phyloP scores from a whole-genome alignment of 2,113 vertebrate genomes.

The Myodes glareolus region DNA sequence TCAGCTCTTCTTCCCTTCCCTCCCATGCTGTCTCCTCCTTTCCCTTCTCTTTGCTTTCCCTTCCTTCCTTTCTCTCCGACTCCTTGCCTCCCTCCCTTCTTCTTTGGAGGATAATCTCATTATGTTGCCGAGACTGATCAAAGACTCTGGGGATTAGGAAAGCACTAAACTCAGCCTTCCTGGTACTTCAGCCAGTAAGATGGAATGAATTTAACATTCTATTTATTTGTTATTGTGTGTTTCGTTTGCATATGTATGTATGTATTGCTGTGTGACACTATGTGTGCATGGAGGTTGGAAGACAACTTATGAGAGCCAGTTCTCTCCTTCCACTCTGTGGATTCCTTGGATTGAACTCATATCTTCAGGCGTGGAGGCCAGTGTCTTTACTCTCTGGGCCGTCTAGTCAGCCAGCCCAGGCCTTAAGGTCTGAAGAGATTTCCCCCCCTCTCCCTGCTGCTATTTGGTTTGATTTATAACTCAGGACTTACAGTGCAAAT shows the following conservation, averaged over 20 bases:
- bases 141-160: not conserved
- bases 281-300: not conserved
- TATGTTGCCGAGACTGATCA: not conserved
- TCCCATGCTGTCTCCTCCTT: not conserved
- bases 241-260: not conserved
- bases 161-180: not conserved
- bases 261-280: not conserved
- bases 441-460: not conserved
- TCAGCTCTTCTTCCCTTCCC: not conserved
- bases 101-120: not conserved
- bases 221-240: not conserved
- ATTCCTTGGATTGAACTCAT: not conserved
- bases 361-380: not conserved
- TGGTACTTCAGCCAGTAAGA: not conserved
- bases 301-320: too few relatives aligned
- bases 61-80: too few relatives aligned
- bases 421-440: not conserved
- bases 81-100: not conserved
- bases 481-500: not conserved
- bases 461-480: slow-evolving; percentile 35
- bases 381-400: not conserved
- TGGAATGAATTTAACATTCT: not conserved
- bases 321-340: not conserved
- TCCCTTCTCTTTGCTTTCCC: not conserved
- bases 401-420: not conserved